Evolutionary conservation across 2,888 invertebrate species (phyloP).

Genomic region (Embidobia sp.): DNA sequence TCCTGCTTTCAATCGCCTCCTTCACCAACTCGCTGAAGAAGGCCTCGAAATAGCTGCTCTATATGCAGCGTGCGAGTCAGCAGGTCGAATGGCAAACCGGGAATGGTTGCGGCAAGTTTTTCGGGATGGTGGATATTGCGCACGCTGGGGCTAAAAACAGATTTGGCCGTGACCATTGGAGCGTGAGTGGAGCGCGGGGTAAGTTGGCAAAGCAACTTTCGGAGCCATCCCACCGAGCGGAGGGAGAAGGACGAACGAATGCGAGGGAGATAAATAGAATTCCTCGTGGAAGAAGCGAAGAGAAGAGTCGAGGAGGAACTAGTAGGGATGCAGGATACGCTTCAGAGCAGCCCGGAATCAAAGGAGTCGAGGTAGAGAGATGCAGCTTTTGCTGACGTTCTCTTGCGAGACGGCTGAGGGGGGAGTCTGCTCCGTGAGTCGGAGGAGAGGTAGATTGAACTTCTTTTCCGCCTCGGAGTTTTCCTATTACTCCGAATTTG

Average conservation of each 20-base stretch:
- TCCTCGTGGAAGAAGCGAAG: not conserved
- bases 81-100: conserved; percentile 46
- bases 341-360: conserved; percentile 73
- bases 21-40: not conserved
- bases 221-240: conserved; percentile 67
- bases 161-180: conserved; percentile 60
- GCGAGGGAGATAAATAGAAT: conserved; percentile 30
- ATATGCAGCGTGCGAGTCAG: conserved; percentile 24
- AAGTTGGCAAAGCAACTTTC: conserved; percentile 73
- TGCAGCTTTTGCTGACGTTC: conserved; percentile 71
- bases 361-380: conserved; percentile 77
- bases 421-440: conserved; percentile 54
- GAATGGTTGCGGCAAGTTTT: conserved; percentile 53
- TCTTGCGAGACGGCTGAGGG: conserved; percentile 59
- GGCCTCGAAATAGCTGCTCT: not conserved
- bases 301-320: conserved; percentile 20
- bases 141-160: conserved; percentile 56
- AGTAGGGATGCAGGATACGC: conserved; percentile 65
- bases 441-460: conserved; percentile 75
- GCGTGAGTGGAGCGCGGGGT: conserved; percentile 66
- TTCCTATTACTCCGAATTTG: conserved; percentile 80
- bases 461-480: conserved; percentile 79
- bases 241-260: conserved; percentile 16
- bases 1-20: not conserved
- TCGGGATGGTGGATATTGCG: conserved; percentile 56